Conservation (phyloP, 2,797 vertebrate genomes). For the Gymnodraco acuticeps region DNA sequence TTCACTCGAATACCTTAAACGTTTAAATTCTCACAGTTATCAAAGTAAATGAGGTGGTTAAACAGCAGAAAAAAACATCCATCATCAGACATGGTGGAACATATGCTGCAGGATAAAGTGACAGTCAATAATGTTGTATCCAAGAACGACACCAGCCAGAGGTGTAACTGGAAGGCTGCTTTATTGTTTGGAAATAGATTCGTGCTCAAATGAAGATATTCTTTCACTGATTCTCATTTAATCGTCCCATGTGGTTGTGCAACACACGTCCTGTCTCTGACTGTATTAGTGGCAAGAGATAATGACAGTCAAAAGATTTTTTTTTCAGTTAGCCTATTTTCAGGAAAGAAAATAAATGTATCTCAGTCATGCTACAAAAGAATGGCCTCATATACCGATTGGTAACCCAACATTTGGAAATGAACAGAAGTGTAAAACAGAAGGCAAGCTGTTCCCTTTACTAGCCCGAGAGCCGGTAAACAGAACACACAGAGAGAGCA, state of each 20-base stretch:
- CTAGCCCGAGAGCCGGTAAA: slow-evolving; percentile 65
- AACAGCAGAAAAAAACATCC: neutral
- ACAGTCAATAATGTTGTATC: slow-evolving; percentile 26
- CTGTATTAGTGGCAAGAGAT: slow-evolving; percentile 86
- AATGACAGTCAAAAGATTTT: slow-evolving; percentile 83
- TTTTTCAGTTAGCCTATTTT: slow-evolving; percentile 77
- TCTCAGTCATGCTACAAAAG: slow-evolving; percentile 87
- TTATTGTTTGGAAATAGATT: slow-evolving; percentile 91
- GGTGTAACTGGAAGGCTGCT: slow-evolving; percentile 89
- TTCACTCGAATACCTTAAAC: neutral
- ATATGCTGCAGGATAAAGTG: slow-evolving; percentile 19
- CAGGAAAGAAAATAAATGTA: slow-evolving; percentile 82
- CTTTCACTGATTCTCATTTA: slow-evolving; percentile 85
- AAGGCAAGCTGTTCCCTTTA: slow-evolving; percentile 83
- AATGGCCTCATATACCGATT: slow-evolving; percentile 77
- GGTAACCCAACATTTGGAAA: slow-evolving; percentile 79
- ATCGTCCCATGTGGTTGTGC: slow-evolving; percentile 85
- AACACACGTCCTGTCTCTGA: slow-evolving; percentile 85
- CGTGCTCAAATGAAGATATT: slow-evolving; percentile 90
- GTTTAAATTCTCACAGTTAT: neutral
- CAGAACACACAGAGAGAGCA: slow-evolving; percentile 77
- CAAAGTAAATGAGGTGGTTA: slow-evolving; percentile 9
- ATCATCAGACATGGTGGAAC: slow-evolving; percentile 12
- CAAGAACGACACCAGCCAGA: slow-evolving; percentile 79
- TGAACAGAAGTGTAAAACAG: slow-evolving; percentile 81